phyloP scores from a whole-genome alignment of 92 coral and sea anemone genomes.

The Zoanthus sociatus region DNA sequence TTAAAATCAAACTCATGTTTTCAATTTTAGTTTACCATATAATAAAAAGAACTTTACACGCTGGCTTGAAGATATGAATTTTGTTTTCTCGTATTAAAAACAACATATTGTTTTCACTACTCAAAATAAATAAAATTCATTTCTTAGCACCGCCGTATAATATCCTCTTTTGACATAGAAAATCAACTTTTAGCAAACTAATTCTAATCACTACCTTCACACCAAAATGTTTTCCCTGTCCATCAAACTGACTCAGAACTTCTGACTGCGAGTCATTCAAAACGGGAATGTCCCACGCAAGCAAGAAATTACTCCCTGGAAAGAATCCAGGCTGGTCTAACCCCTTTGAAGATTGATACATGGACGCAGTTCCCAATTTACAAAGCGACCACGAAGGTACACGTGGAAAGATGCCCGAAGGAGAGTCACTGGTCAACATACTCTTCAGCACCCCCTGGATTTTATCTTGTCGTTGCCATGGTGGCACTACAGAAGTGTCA shows the following conservation, averaged over 20 bases:
- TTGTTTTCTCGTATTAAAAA: too few relatives aligned
- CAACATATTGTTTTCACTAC: too few relatives aligned
- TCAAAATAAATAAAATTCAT: too few relatives aligned
- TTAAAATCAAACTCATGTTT: too few relatives aligned
- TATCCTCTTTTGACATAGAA: too few relatives aligned
- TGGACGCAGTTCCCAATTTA: slow-evolving; percentile 87
- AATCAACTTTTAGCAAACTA: background rate
- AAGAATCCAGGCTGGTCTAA: slow-evolving; percentile 97
- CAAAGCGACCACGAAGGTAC: slow-evolving; percentile 98
- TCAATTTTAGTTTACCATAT: too few relatives aligned
- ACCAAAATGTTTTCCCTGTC: slow-evolving; percentile 88
- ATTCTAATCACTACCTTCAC: slow-evolving; percentile 54
- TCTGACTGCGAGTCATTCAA: slow-evolving; percentile 85
- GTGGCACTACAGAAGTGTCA: slow-evolving; percentile 42
- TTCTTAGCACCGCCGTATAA: too few relatives aligned
- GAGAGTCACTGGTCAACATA: slow-evolving; percentile 90
- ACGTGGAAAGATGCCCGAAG: slow-evolving; percentile 81
- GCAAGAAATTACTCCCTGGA: slow-evolving; percentile 93
- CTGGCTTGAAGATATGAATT: too few relatives aligned
- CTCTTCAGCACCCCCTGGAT: slow-evolving; percentile 84
- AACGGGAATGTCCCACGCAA: slow-evolving; percentile 99
- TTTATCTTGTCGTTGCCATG: slow-evolving; percentile 58
- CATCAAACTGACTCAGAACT: slow-evolving; percentile 91
- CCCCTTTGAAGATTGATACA: slow-evolving; percentile 91
- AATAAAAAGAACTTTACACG: too few relatives aligned